A percentile compares a stretch with the other conserved stretches of the same genome.
Evolutionary conservation across 2,797 vertebrate genomes (phyloP).

Genomic region (Artibeus jamaicensis): DNA sequence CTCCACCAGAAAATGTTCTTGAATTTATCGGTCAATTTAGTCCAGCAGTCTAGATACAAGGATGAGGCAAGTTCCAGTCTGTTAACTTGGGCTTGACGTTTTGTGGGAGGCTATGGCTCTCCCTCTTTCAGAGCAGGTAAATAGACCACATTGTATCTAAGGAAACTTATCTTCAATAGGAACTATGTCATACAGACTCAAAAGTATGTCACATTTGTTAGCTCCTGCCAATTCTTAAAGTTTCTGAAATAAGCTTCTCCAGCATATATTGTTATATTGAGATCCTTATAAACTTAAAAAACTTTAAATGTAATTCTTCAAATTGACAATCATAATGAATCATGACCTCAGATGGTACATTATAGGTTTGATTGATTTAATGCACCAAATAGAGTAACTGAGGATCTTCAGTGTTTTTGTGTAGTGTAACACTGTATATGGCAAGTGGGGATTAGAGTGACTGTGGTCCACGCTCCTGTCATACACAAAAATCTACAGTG

Average conservation of each 20-base stretch:
- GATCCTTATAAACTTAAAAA: neutral
- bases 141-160: neutral
- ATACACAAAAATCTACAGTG: fast-evolving
- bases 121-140: neutral
- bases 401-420: neutral
- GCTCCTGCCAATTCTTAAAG: neutral
- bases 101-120: neutral
- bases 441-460: neutral
- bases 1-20: neutral
- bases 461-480: neutral
- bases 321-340: neutral
- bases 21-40: neutral
- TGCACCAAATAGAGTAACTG: neutral
- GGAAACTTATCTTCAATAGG: neutral
- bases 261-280: neutral
- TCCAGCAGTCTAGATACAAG: neutral
- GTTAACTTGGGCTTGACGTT: neutral
- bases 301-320: neutral
- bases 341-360: neutral
- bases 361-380: neutral
- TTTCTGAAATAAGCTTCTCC: neutral
- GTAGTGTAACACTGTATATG: too few species aligned
- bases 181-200: neutral
- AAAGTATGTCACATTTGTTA: neutral
- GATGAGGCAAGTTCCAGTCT: neutral